These are phyloP conservation scores for Cydia splendana DNA, from an alignment of 1,140 invertebrate species.

Conservation along the genomic window DNA sequence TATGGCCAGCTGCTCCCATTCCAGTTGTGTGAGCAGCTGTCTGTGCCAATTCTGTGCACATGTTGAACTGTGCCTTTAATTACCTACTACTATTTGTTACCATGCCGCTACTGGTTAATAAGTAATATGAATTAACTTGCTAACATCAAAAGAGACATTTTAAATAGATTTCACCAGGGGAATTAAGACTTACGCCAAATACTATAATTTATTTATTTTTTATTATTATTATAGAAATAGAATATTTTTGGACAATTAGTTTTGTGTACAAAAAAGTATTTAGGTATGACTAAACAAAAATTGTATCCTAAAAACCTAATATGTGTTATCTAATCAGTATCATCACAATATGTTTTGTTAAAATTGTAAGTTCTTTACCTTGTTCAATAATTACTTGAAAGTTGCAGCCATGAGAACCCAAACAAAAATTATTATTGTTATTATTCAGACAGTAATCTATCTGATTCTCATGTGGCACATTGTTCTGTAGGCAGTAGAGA, in stretches of 20 bases:
- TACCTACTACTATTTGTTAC: constrained; percentile 1
- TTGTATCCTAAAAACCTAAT: neutral
- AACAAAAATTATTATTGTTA: constrained; percentile 8
- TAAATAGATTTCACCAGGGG: too few species aligned
- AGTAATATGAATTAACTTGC: neutral
- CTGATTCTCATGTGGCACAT: constrained; percentile 26
- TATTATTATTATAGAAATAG: too few species aligned
- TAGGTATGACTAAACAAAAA: neutral
- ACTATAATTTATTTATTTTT: too few species aligned
- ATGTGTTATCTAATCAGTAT: neutral
- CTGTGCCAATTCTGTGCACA: constrained; percentile 6
- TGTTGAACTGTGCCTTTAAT: neutral
- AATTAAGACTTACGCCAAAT: too few species aligned
- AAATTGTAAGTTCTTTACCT: constrained; percentile 6
- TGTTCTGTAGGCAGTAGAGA: neutral
- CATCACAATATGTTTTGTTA: neutral
- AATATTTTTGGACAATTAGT: neutral
- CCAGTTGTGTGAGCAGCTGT: constrained; percentile 27
- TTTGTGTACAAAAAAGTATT: too few species aligned
- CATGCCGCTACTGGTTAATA: neutral
- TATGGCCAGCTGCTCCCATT: constrained; percentile 29
- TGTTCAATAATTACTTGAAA: constrained; percentile 21
- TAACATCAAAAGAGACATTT: neutral
- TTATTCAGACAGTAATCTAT: constrained; percentile 13
- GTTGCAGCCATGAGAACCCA: constrained; percentile 22